Base-by-base conservation (phyloP, 2,797 vertebrate species). In the Enteromius viviparus region DNA sequence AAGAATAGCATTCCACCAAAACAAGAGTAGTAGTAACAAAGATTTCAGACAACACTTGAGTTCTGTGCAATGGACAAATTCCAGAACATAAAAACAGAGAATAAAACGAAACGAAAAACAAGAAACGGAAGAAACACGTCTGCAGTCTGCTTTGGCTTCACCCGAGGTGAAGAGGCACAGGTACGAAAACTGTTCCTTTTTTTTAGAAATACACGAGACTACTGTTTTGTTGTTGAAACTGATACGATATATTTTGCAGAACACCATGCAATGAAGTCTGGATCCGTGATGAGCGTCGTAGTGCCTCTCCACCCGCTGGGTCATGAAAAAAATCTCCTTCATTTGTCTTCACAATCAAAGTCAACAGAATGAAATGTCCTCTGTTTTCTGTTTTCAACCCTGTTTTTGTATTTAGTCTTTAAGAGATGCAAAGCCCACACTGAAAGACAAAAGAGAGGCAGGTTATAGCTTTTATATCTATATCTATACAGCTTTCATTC, bases 71-170 rank as follows among this genome's bases (percentile, higher is more conserved):
- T 90, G 93, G 93, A 94, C 92, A 91, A 93, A 92, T 88, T 87
- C 84, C 81, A 80, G 70, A 80, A 91, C 84, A 89, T 78, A 91
- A 91, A 55, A 89, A 85, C 34, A 91, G 90, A 90, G 26, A 91
- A 91, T 7, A 42, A 91, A 85, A 82, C 90, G 85, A 80, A 82
- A 76, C 78, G 71, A 62, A 29, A 53, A 87, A 69, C 55, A 68
- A 21, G 21, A 37, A 62, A 29, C 37, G 66, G 14, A 62, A 83
- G 45, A 90, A 90, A 93, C 90, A 89, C 89, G 89, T 92, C 87
- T 94, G 94, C 94, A 94, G 94, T 95, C 93, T 92, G 93, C 94
- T 95, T 95, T 95, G 94, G 94, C 94, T 93, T 93, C 87, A 92
- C 92, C 89, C 90, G 91, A 91, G 89, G 92, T 92, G 93, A 94